Base-by-base conservation (phyloP, 2,888 invertebrate species). In the Embidobia sp. region DNA sequence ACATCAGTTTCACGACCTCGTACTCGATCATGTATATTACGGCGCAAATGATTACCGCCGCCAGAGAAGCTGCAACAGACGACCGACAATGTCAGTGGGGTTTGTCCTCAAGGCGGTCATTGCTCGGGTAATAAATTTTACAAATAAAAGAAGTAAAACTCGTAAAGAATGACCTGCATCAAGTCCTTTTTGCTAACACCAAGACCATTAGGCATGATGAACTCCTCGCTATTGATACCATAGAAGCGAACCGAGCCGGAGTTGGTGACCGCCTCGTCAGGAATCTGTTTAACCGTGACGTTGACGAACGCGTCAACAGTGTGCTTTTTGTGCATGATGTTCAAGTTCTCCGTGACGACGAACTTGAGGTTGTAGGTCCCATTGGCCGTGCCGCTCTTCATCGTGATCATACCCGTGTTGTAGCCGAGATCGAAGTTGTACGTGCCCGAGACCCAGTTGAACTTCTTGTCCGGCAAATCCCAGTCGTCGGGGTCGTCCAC, bases 401-500 rank as follows among this genome's bases (percentile, higher is more conserved):
- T 95, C 0, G 95, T 96, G 75, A 99, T 96, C 94, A 95, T 95
- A 1, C 98, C 98, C 10, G 93, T 95, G 66, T 93, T 92, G 26
- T 91, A 90, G 83, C 96, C 93, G 3, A 98, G 91, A 15, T 92
- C 92, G 89, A 97, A 97, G 84, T 93, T 92, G 0, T 93, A 92
- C 79, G 93, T 92, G 27, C 91, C 90, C 53, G 90, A 90, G 1
- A 92, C 90, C 95, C 95, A 96, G 76, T 91, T 91, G 87, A 98
- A 99, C 8, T 92, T 90, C 90, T 99, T 99, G 89, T 99, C 98
- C 0, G 93, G 93, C 48, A 97, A 90, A 90, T 99, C 99, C 98
- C 98, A 99, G 87, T 99, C 99, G 86, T 99, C 99, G 0, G 94
- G 93, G 90, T 99, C 99, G 37, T 96, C 93, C 0, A 98, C 98